These are phyloP conservation scores for Semnornis frantzii DNA, from an alignment of 2,113 vertebrate species.

Conservation along the genomic window DNA sequence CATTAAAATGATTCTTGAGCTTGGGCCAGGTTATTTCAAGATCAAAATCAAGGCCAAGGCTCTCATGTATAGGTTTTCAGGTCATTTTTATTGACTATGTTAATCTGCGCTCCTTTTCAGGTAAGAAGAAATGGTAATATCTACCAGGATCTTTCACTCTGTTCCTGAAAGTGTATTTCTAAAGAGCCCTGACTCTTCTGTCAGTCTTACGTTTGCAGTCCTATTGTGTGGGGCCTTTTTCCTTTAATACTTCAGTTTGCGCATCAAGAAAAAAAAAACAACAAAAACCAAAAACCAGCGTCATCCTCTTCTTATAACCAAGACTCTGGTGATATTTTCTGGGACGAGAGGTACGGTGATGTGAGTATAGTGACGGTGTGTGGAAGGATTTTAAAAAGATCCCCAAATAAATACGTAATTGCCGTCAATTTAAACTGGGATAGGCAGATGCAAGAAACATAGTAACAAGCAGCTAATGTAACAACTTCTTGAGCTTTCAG, in stretches of 20 bases:
- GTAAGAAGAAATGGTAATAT: background rate
- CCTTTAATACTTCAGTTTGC: background rate
- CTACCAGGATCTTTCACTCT: background rate
- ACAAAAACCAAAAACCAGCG: background rate
- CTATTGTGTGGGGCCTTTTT: background rate
- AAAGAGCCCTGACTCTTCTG: background rate
- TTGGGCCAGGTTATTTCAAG: slow-evolving; percentile 33
- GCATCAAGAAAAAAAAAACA: background rate
- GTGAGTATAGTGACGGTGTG: background rate
- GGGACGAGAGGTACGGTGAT: background rate
- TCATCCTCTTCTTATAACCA: background rate
- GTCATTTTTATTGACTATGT: background rate
- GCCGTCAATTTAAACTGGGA: background rate
- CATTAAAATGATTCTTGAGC: background rate
- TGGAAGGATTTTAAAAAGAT: background rate
- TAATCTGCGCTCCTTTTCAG: background rate
- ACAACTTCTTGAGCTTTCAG: background rate
- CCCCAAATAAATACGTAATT: background rate
- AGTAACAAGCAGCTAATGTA: background rate
- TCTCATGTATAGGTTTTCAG: background rate
- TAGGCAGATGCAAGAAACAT: background rate
- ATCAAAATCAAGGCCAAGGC: slow-evolving; percentile 32
- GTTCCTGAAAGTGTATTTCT: background rate
- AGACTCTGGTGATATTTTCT: background rate
- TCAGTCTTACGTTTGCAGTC: background rate